phyloP scores from a whole-genome alignment of 1,140 invertebrate genomes.

The Anastatus disparis region DNA sequence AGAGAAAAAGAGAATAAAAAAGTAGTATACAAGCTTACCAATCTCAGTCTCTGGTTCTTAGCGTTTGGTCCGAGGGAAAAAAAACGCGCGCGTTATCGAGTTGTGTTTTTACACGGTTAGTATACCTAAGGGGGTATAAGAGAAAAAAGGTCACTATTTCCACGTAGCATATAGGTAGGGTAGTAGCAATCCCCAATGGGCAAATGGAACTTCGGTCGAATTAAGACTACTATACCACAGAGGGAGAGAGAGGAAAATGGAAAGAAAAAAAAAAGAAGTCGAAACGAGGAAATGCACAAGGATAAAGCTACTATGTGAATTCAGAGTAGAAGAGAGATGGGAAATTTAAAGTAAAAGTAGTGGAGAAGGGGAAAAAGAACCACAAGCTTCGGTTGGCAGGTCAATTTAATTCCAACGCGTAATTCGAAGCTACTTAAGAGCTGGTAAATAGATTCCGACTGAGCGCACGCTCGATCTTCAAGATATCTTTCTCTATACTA shows the following conservation, averaged over 20 bases:
- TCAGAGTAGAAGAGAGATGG: too few species aligned
- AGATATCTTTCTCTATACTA: too few species aligned
- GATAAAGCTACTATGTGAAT: too few species aligned
- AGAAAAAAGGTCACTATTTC: neutral
- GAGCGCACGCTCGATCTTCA: neutral
- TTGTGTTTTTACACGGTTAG: neutral
- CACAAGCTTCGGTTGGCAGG: slow-evolving; percentile 25
- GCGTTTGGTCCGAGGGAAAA: neutral
- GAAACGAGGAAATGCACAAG: too few species aligned
- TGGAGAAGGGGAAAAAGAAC: neutral
- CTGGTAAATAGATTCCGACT: slow-evolving; percentile 14
- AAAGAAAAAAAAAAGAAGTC: too few species aligned
- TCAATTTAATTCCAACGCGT: slow-evolving; percentile 32
- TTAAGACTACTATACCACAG: slow-evolving; percentile 19
- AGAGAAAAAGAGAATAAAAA: too few species aligned
- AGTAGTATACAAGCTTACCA: too few species aligned
- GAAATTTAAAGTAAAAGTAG: too few species aligned
- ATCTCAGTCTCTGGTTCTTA: too few species aligned
- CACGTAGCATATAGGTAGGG: too few species aligned
- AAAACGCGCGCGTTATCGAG: slow-evolving; percentile 2
- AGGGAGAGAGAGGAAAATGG: slow-evolving; percentile 13
- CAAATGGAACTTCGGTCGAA: slow-evolving; percentile 22
- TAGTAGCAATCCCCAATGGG: neutral
- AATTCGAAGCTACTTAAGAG: slow-evolving; percentile 27
- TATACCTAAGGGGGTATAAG: neutral